phyloP scores from a whole-genome alignment of 35 echinoderm and acorn worm species.

The Apostichopus japonicus region DNA sequence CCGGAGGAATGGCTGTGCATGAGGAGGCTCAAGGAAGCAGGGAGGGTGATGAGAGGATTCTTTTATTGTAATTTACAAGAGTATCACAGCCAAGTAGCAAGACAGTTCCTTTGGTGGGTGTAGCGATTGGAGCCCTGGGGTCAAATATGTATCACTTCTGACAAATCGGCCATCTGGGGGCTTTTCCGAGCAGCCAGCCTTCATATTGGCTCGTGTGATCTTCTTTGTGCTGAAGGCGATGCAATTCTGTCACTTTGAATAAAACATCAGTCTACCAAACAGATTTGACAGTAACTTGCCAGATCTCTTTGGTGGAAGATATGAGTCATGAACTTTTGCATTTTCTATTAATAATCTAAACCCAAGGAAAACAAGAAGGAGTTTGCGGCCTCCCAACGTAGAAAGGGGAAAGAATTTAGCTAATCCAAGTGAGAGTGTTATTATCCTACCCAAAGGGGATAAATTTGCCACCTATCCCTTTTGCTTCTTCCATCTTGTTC shows the following conservation, averaged over 20 bases:
- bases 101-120: not conserved
- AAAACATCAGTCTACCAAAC: not conserved
- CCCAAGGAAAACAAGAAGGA: too few species aligned
- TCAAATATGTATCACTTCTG: not conserved
- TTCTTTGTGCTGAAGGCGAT: not conserved
- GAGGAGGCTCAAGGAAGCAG: not conserved
- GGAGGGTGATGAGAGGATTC: not conserved
- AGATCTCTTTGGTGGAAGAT: too few species aligned
- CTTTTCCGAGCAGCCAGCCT: not conserved
- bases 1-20: not conserved
- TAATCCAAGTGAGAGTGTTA: too few species aligned
- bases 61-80: not conserved
- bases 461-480: too few species aligned
- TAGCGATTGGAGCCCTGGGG: not conserved
- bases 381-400: too few species aligned
- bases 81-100: too few species aligned
- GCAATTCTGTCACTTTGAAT: not conserved
- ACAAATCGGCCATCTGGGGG: not conserved
- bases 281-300: not conserved
- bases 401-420: too few species aligned
- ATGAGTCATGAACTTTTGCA: too few species aligned
- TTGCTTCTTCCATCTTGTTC: too few species aligned
- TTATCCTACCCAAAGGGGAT: too few species aligned
- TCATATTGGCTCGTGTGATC: not conserved
- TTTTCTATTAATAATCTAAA: too few species aligned